These are phyloP conservation scores for Homarus americanus DNA, from an alignment of 1,140 invertebrate genomes.

Conservation along the genomic window DNA sequence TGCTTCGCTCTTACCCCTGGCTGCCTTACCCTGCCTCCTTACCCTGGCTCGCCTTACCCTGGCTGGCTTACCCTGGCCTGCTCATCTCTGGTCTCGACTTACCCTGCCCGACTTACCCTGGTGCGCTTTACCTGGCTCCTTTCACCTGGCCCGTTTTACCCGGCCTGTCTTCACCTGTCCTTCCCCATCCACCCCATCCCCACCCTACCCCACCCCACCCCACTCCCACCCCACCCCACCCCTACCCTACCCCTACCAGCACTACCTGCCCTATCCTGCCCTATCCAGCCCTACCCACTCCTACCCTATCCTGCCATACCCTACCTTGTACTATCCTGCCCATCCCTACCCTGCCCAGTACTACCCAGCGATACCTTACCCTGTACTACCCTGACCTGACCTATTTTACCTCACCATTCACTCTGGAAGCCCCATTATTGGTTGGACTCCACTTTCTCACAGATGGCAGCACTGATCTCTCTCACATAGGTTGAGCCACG, in stretches of 20 bases:
- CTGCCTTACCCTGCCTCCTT: background rate
- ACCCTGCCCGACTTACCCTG: no score
- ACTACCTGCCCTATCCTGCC: background rate
- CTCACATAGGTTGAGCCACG: no score
- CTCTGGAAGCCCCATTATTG: no score
- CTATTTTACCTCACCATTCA: no score
- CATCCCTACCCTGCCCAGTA: no score
- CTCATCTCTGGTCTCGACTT: no score
- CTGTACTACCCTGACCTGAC: no score
- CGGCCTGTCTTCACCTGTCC: background rate
- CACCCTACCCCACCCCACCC: background rate
- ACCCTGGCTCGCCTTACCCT: background rate
- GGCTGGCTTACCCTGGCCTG: no score
- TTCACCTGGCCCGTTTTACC: background rate
- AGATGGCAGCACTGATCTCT: no score
- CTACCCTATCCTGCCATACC: background rate
- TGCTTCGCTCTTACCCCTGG: background rate
- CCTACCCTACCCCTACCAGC: background rate
- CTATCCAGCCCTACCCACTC: background rate
- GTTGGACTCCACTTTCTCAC: no score
- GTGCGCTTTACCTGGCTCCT: background rate
- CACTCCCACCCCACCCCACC: background rate
- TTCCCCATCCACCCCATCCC: background rate
- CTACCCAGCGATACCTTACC: no score
- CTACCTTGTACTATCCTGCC: background rate